Conservation (phyloP, 2,113 vertebrate genomes). For the Elephantulus edwardii region DNA sequence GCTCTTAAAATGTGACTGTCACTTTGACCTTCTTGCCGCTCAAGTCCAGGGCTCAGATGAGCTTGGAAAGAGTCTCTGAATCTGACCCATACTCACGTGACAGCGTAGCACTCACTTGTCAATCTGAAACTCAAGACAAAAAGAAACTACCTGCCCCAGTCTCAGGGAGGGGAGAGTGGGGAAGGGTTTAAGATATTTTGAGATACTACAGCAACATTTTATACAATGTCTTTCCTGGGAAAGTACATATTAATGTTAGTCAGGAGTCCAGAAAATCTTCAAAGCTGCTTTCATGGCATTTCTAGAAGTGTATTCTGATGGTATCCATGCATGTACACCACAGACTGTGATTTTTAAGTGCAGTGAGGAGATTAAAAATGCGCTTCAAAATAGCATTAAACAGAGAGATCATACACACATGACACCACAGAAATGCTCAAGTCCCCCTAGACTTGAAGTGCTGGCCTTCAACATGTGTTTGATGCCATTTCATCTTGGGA, state of each 20-base stretch:
- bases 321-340: neutral
- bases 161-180: neutral
- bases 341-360: neutral
- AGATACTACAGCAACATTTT: neutral
- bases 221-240: neutral
- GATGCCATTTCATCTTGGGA: neutral
- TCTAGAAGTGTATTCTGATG: slow-evolving; percentile 19
- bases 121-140: slow-evolving; percentile 67
- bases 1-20: slow-evolving; percentile 73
- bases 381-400: neutral
- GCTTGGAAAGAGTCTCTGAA: slow-evolving; percentile 67
- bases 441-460: neutral
- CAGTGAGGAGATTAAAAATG: neutral
- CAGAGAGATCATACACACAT: neutral
- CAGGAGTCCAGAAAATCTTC: neutral
- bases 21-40: slow-evolving; percentile 78
- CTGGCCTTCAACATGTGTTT: neutral
- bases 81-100: slow-evolving; percentile 50
- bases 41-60: slow-evolving; percentile 75
- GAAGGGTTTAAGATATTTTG: neutral
- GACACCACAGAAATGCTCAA: neutral
- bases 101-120: slow-evolving; percentile 62
- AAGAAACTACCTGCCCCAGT: slow-evolving; percentile 64
- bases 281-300: neutral
- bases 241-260: slow-evolving; percentile 28